Evolutionary conservation across 92 coral and sea anemone species (phyloP).

Genomic region (Paragorgia papillata): DNA sequence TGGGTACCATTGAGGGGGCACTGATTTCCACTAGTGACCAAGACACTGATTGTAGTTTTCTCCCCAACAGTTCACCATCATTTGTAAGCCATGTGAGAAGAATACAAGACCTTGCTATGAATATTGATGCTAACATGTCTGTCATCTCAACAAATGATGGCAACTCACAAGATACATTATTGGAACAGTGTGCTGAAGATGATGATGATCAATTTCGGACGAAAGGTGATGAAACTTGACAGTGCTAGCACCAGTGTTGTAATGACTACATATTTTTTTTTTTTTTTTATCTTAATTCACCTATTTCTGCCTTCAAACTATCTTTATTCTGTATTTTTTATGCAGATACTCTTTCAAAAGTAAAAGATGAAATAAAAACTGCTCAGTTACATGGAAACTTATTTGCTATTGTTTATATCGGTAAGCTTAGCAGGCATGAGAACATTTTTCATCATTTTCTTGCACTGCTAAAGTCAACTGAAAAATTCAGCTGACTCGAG

Average conservation of each 20-base stretch:
- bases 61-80: constrained; percentile 12
- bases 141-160: constrained; percentile 3
- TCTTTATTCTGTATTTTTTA: background rate
- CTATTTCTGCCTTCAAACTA: background rate
- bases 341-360: constrained; percentile 60
- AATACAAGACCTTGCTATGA: constrained; percentile 28
- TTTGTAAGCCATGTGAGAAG: constrained; percentile 8
- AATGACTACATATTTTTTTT: background rate
- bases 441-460: no score
- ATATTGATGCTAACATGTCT: background rate
- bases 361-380: constrained; percentile 68
- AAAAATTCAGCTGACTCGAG: no score
- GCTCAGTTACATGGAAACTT: constrained; percentile 70
- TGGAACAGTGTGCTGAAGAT: constrained; percentile 31
- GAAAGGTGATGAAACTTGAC: constrained; percentile 13
- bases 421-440: constrained; percentile 41
- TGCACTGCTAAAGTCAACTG: no score
- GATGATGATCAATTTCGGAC: constrained; percentile 46
- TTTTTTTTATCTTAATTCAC: background rate
- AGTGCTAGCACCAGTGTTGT: no score
- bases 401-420: constrained; percentile 91
- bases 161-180: constrained; percentile 3
- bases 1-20: no score
- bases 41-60: no score
- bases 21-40: no score